Percentiles rank a stretch among this genome's conserved stretches.
Evolutionary conservation across 2,888 invertebrate genomes (phyloP).

Genomic region (Limnephilus marmoratus): DNA sequence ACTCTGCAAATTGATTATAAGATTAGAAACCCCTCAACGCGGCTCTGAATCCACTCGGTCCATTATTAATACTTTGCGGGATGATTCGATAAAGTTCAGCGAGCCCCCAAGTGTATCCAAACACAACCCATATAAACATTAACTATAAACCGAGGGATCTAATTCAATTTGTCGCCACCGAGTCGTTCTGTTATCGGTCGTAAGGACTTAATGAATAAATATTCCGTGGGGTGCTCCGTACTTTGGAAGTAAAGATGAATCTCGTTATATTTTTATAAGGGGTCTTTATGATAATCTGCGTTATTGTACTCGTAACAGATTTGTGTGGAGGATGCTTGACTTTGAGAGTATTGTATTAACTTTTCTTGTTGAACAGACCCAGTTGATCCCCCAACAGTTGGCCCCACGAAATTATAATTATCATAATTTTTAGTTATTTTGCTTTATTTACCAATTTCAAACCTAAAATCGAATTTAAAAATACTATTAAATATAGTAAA

Average conservation of each 20-base stretch:
- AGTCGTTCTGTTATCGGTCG: conserved; percentile 53
- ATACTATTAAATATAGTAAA: too few relatives aligned
- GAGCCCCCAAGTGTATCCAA: conserved; percentile 35
- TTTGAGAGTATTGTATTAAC: neutral
- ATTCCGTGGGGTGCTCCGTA: conserved; percentile 50
- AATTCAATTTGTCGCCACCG: conserved; percentile 64
- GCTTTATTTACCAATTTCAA: too few relatives aligned
- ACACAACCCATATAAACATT: conserved; percentile 8
- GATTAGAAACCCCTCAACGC: conserved; percentile 19
- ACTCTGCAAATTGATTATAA: neutral
- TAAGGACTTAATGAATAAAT: conserved; percentile 64
- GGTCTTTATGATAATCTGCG: conserved; percentile 17
- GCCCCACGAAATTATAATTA: too few relatives aligned
- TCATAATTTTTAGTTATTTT: too few relatives aligned
- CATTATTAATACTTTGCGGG: conserved; percentile 31
- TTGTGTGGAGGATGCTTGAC: neutral
- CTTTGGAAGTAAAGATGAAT: neutral
- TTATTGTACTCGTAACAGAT: neutral
- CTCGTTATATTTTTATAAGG: conserved; percentile 31
- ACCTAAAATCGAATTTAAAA: too few relatives aligned
- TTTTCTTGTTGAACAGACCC: too few relatives aligned
- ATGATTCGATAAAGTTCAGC: conserved; percentile 49
- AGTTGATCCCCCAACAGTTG: too few relatives aligned
- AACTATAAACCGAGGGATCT: conserved; percentile 40
- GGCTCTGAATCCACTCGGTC: conserved; percentile 37